These are phyloP conservation scores for Mesodorylaimus sp. DNA, from an alignment of 2,888 invertebrate species.

Conservation along the genomic window DNA sequence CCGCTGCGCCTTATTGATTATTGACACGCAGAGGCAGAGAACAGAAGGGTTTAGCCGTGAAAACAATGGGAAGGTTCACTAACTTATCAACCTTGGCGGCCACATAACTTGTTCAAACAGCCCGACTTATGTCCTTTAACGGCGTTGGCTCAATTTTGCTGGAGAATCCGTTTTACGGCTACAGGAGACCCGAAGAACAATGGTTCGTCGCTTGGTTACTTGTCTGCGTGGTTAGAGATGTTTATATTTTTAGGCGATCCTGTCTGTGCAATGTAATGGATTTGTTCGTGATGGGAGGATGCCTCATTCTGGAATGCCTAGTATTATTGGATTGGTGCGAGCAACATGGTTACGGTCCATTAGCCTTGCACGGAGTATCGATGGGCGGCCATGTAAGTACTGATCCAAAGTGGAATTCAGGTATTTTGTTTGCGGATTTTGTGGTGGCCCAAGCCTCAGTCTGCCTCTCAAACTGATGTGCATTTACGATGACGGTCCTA, in stretches of 20 bases:
- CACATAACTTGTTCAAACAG: no score
- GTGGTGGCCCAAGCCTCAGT: no score
- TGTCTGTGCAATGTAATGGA: conserved; percentile 84
- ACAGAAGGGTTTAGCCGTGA: no score
- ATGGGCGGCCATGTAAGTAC: conserved; percentile 97
- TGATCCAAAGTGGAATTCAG: no score
- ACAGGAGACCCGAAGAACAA: no score
- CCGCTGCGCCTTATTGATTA: no score
- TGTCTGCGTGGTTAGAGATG: conserved; percentile 10
- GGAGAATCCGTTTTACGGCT: conserved; percentile 84
- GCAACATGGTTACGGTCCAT: conserved; percentile 66
- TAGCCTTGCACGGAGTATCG: conserved; percentile 81
- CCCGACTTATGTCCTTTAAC: no score
- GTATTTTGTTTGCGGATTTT: no score
- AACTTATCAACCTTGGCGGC: no score
- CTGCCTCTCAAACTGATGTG: no score
- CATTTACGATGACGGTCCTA: neutral
- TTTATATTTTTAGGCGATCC: conserved; percentile 47
- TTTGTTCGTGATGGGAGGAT: conserved; percentile 96
- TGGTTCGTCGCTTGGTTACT: conserved; percentile 4
- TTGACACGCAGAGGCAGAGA: no score
- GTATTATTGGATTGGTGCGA: conserved; percentile 86
- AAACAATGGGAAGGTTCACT: no score
- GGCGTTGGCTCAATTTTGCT: conserved; percentile 80
- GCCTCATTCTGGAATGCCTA: conserved; percentile 74